Evolutionary conservation across 2,113 vertebrate genomes (phyloP).

Genomic region (Centropristis striata): DNA sequence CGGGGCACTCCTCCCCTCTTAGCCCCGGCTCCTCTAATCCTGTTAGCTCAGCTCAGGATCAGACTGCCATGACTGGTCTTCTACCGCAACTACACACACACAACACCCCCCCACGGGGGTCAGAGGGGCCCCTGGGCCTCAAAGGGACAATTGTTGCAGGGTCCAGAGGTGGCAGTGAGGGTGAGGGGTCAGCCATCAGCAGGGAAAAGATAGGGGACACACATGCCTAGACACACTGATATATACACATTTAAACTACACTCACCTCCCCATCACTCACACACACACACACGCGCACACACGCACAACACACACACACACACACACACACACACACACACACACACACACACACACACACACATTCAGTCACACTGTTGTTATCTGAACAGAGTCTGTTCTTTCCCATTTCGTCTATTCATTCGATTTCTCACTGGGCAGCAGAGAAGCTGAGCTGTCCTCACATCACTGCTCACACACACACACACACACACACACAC

Average conservation of each 20-base stretch:
- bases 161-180: constrained; percentile 55
- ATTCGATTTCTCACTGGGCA: constrained; percentile 9
- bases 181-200: constrained; percentile 62
- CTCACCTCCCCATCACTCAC: not conserved
- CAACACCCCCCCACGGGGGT: constrained; percentile 13
- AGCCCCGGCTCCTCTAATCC: constrained; percentile 75
- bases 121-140: constrained; percentile 54
- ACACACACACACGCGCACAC: too few relatives aligned
- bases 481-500: constrained; percentile 45
- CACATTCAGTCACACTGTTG: not conserved
- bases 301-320: not conserved
- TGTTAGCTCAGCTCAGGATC: constrained; percentile 78
- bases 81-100: constrained; percentile 19
- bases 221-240: constrained; percentile 32
- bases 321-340: not conserved
- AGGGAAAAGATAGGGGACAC: constrained; percentile 44
- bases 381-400: constrained; percentile 12
- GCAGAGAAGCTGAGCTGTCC: constrained; percentile 12
- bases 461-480: constrained; percentile 40
- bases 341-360: not conserved
- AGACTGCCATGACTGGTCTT: constrained; percentile 65
- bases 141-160: constrained; percentile 77
- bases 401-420: constrained; percentile 29
- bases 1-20: constrained; percentile 53
- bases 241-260: constrained; percentile 20